phyloP scores from a whole-genome alignment of 2,113 vertebrate genomes.

The Octodon degus region DNA sequence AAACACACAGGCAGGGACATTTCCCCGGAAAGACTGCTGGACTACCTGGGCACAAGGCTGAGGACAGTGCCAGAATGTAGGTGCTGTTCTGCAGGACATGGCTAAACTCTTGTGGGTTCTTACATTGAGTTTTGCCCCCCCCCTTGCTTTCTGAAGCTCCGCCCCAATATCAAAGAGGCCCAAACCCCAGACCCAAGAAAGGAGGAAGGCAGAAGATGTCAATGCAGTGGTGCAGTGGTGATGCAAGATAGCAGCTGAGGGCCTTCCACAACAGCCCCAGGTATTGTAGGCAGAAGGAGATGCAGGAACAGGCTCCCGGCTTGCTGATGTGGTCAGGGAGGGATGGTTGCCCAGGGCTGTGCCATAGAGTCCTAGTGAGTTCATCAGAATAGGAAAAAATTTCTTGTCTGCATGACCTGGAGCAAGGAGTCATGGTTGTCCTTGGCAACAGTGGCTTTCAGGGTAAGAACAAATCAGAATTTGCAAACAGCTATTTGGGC shows the following conservation, averaged over 20 bases:
- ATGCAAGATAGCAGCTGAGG: background rate
- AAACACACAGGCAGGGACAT: background rate
- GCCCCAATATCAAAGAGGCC: background rate
- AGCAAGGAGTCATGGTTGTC: background rate
- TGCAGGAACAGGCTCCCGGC: background rate
- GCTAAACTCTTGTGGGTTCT: rapidly evolving
- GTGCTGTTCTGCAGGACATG: rapidly evolving
- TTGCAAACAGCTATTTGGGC: background rate
- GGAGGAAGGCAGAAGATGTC: rapidly evolving
- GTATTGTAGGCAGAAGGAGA: background rate
- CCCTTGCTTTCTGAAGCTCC: background rate
- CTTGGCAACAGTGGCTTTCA: background rate
- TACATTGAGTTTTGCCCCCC: too few species aligned
- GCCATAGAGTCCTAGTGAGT: background rate
- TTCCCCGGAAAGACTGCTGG: background rate
- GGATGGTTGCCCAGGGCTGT: background rate
- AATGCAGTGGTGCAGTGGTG: too few species aligned
- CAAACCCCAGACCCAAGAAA: rapidly evolving
- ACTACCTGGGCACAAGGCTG: background rate
- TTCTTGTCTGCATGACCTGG: background rate
- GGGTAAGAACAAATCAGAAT: background rate
- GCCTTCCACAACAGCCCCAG: too few species aligned
- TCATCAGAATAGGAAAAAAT: background rate
- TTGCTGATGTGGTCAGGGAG: background rate
- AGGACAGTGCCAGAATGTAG: rapidly evolving